phyloP scores from a whole-genome alignment of 2,113 vertebrate genomes.

The Poicephalus gulielmi region DNA sequence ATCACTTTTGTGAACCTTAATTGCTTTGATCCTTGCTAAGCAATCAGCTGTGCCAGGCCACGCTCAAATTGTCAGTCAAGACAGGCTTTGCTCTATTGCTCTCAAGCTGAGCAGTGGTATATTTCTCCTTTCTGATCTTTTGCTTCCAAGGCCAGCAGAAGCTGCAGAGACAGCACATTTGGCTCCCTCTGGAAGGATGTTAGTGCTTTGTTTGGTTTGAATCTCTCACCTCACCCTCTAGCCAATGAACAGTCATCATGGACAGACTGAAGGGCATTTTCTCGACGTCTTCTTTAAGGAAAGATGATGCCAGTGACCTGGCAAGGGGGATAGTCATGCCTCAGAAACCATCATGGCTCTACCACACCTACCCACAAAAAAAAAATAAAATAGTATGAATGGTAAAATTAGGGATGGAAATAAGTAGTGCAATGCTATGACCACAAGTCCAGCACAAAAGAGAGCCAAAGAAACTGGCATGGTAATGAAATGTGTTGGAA shows the following conservation, averaged over 20 bases:
- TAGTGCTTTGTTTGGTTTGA: conserved; percentile 15
- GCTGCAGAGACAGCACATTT: conserved; percentile 42
- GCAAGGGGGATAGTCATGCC: background rate
- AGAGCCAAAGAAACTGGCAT: background rate
- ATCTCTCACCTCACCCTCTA: background rate
- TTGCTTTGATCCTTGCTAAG: background rate
- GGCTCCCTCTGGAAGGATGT: background rate
- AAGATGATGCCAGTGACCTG: conserved; percentile 3
- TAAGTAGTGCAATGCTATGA: background rate
- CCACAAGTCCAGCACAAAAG: background rate
- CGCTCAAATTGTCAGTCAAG: background rate
- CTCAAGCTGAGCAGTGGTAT: background rate
- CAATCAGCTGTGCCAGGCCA: background rate
- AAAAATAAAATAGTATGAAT: background rate
- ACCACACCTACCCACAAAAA: background rate
- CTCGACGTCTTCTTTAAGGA: background rate
- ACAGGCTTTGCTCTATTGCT: background rate
- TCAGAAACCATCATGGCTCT: background rate
- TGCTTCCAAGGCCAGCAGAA: background rate
- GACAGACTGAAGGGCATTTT: conserved; percentile 40
- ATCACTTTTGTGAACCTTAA: background rate
- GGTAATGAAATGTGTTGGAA: background rate
- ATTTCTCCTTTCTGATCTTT: background rate
- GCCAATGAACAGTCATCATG: background rate
- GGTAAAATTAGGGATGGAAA: conserved; percentile 9